Conservation (phyloP, 2,113 vertebrate species). For the Pao palembangensis region DNA sequence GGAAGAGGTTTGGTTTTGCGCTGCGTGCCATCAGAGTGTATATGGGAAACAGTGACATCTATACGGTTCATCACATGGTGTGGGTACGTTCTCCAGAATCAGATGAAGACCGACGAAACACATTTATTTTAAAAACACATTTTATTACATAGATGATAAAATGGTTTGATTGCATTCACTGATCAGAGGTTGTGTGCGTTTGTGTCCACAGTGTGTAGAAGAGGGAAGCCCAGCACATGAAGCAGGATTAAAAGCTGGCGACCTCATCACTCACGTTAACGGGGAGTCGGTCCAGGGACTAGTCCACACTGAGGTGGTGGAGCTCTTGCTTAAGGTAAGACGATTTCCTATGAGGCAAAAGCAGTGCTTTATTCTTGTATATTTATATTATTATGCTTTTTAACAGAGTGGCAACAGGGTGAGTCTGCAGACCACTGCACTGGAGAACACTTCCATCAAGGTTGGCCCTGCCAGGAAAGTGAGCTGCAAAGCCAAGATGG, state of each 20-base stretch:
- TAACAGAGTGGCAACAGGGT: slow-evolving; percentile 88
- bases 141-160: background rate
- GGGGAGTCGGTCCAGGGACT: slow-evolving; percentile 90
- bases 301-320: slow-evolving; percentile 90
- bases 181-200: slow-evolving; percentile 2
- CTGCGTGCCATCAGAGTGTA: slow-evolving; percentile 92
- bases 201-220: slow-evolving; percentile 81
- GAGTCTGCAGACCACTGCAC: slow-evolving; percentile 84
- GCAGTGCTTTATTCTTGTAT: background rate
- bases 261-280: slow-evolving; percentile 92
- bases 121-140: background rate
- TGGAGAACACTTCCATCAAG: slow-evolving; percentile 95
- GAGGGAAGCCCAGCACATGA: slow-evolving; percentile 89
- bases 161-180: slow-evolving; percentile 4
- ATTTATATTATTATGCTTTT: background rate
- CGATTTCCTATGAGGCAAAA: background rate
- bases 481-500: slow-evolving; percentile 88
- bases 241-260: slow-evolving; percentile 84
- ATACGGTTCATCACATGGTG: slow-evolving; percentile 92
- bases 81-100: slow-evolving; percentile 79
- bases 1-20: slow-evolving; percentile 91
- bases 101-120: background rate
- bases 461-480: slow-evolving; percentile 87
- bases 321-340: slow-evolving; percentile 89
- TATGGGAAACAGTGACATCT: slow-evolving; percentile 91